Base-by-base conservation (phyloP, 2,113 vertebrate species). In the Neogobius melanostomus region DNA sequence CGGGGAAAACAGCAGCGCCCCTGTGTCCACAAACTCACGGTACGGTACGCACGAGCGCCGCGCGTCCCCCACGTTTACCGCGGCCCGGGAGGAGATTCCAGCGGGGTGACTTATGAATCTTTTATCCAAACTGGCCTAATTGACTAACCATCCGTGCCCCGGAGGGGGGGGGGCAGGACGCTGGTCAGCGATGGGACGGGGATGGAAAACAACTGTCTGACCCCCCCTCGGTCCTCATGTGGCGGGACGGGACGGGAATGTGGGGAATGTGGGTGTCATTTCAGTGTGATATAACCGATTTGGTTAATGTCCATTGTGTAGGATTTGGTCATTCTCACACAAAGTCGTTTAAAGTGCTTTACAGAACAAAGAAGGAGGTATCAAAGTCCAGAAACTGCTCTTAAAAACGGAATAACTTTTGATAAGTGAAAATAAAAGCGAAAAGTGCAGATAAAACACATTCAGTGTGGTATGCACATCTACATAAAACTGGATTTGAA, bases 111-210 rank as follows among this genome's bases (percentile, higher is more conserved):
- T 86, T 92, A 82, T 89, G 85, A 90, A 92, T 90, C 80, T 90
- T 92, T 93, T 90, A 92, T 91, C 87, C 77, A 84, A 91, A 90
- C 87, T 93, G 92, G 80, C 88, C 91, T 89, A 90, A 91, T 92
- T 93, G 92, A 90, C 85, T 90, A 91, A 90, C 87, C 91, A 93
- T 90, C 91, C 89, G 85, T 90, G 75, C 72, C 45, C 82, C 21
- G 21, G 21, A 49, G 9, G 76, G 75, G 76, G 79, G 83, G 72
- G 57, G 14, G 11, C 6, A 15, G 57, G 21, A 36, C 28, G 54
- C 4, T 53, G 73, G 82, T 75, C 76, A 76, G 68, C 73, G 72
- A 72, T 46, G 70, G 66, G 74, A 63, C 71, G 73, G 61, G 72
- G 64, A 69, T 68, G 74, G 59, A 50, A 75, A 87, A 90, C 88